phyloP scores from a whole-genome alignment of 2,797 vertebrate species.

The Perodicticus potto region DNA sequence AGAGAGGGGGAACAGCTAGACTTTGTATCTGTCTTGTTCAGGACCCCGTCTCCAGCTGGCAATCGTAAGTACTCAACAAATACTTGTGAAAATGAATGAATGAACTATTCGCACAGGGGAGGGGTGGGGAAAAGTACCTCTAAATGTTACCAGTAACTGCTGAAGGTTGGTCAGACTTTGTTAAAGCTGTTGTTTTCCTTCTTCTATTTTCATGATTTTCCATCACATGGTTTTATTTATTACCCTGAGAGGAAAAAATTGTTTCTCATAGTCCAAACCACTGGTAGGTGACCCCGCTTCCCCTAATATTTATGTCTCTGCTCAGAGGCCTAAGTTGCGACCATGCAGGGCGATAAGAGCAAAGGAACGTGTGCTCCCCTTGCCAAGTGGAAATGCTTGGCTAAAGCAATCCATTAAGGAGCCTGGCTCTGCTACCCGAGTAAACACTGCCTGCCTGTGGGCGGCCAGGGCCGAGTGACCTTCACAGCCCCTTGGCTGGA shows the following conservation, averaged over 20 bases:
- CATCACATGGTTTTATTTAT: slow-evolving; percentile 37
- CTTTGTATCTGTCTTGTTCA: background rate
- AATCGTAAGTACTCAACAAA: background rate
- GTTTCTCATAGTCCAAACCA: slow-evolving; percentile 50
- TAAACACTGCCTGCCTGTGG: slow-evolving; percentile 13
- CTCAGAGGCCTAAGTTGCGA: slow-evolving; percentile 18
- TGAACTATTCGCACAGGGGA: background rate
- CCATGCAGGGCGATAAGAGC: slow-evolving; percentile 1
- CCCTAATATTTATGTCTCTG: slow-evolving; percentile 13
- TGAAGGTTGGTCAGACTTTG: background rate
- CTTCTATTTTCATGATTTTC: slow-evolving; percentile 36
- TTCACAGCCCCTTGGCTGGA: slow-evolving; percentile 33
- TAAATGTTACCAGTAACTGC: background rate
- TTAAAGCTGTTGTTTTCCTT: slow-evolving; percentile 13
- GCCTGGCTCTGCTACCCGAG: background rate
- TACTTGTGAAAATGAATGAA: background rate
- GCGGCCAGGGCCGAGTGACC: background rate
- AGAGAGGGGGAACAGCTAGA: no score
- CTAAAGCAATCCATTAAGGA: slow-evolving; percentile 11
- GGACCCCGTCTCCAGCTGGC: background rate
- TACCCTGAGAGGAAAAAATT: slow-evolving; percentile 27
- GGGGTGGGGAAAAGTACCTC: background rate
- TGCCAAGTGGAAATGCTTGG: slow-evolving; percentile 41
- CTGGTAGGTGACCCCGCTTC: slow-evolving; percentile 23
- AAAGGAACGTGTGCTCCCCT: background rate